Percentiles rank a stretch among this genome's conserved stretches.
These are phyloP conservation scores for Cataglyphis cursor DNA, from an alignment of 2,888 invertebrate genomes.

Conservation along the genomic window DNA sequence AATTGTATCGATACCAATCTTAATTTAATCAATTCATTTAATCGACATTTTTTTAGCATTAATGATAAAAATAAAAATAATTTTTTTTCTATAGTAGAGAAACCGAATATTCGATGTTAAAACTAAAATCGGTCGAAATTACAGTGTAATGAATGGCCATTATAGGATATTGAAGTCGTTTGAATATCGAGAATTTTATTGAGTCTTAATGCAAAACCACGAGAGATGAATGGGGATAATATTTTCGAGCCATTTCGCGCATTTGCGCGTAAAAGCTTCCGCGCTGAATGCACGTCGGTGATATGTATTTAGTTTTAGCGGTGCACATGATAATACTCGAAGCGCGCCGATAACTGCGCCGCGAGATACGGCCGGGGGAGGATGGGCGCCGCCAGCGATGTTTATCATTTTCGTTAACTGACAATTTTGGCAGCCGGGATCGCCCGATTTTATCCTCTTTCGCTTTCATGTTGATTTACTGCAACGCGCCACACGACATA, in stretches of 20 bases:
- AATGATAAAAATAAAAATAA: neutral
- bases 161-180: neutral
- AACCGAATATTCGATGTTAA: neutral
- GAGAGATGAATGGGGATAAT: constrained; percentile 5
- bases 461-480: constrained; percentile 38
- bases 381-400: constrained; percentile 26
- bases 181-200: neutral
- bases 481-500: constrained; percentile 33
- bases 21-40: no score
- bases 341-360: constrained; percentile 19
- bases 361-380: neutral
- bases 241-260: constrained; percentile 21
- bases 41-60: neutral
- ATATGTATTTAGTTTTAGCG: constrained; percentile 25
- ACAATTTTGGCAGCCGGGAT: constrained; percentile 49
- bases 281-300: neutral
- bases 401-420: constrained; percentile 56
- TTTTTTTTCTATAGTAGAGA: neutral
- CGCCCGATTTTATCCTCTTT: constrained; percentile 48
- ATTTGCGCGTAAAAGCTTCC: constrained; percentile 4
- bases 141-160: neutral
- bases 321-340: constrained; percentile 21
- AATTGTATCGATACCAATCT: no score
- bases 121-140: neutral
- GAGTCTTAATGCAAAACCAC: constrained; percentile 4